Evolutionary conservation across 2,113 vertebrate species (phyloP), one percentile per base, ranked within the genome.

Genomic region (Laterallus jamaicensis): DNA sequence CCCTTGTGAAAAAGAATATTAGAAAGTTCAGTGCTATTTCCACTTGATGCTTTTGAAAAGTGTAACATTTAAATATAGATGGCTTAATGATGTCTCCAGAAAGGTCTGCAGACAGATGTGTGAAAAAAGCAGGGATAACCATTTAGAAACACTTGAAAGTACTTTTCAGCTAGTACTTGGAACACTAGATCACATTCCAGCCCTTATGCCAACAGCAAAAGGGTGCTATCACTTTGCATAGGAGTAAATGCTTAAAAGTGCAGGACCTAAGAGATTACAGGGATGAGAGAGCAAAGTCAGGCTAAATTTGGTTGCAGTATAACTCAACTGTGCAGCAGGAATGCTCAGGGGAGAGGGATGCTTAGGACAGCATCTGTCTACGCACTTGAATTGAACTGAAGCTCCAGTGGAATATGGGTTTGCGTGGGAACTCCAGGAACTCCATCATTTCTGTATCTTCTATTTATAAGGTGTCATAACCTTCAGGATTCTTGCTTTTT

Each of bases 1-100:
- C 99, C 99, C 99, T 99, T 90, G 86, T 56, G 94, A 83, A 93
- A 92, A 95, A 75, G 47, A 92, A 54, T 31, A 63, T 58, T 31
- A 66, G 24, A 80, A 73, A 78, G 32, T 82, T 92, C 42, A 93
- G 22, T 68, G 58, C 18, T 77, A 63, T 82, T 75, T 60, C 32
- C 70, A 12, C 8, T 54, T 1, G 1, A 40, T 13, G 35, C 9
- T 90, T 92, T 40, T 13, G 31, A 85, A 78, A 55, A 90, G 20
- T 12, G 5, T 29, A 84, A 21, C 24, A 49, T 66, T 77, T 55
- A 82, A 14, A 62, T 16, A 52, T 7, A 66, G 28, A n/a, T 69
- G 49, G 55, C 56, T 58, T 19, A 85, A 37, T 14, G 6, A 29
- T 35, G 12, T 44, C 55, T 64, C 6, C 37, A 78, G n/a, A 68